Evolutionary conservation across 2,797 vertebrate genomes (phyloP), one percentile per base, ranked within the genome.

Genomic region (Chlorospingus flavigularis): DNA sequence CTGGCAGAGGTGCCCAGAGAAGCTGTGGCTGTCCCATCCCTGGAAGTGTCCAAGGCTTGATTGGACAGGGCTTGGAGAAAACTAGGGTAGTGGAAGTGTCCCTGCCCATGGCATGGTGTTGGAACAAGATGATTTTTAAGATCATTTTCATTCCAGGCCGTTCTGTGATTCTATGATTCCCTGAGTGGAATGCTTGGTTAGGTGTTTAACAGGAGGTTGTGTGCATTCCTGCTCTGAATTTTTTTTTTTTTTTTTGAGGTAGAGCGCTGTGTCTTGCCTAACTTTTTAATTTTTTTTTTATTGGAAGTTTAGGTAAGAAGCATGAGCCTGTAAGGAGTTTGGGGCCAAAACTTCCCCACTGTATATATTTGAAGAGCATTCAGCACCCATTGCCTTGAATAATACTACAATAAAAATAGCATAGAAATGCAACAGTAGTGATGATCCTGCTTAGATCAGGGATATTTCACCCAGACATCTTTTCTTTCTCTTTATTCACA

Each of bases 51-150:
- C 37, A 30, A 17, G 37, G 37, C 19, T 28, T 43, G 51, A 28
- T 0, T 43, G 43, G 51, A 51, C 2, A 1, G 17, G 18, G 5
- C 23, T 57, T 57, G 11, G 66, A 63, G 12, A 9, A 78, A 0
- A 7, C 26, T 23, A 18, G 9, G 7, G 7, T 2, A 6, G 31
- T 24, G 26, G 24, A 39, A 75, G 26, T 51, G n/a, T 28, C 10
- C 45, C 45, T 85, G 39, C 6, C 7, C 7, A 7, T 6, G 51
- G 31, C 13, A 78, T 1, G 3, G 12, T 19, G 3, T 28, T 55
- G 23, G 12, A 79, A 43, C 9, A 4, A 28, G 43, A 10, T 19
- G 8, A 6, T 28, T 48, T 72, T 51, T n/a, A 20, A 28, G 16
- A 26, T 28, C 16, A 6, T 37, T 43, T 63, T 9, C 10, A 62